phyloP scores from a whole-genome alignment of 2,888 invertebrate genomes.

The Amphipyra tragopoginis region DNA sequence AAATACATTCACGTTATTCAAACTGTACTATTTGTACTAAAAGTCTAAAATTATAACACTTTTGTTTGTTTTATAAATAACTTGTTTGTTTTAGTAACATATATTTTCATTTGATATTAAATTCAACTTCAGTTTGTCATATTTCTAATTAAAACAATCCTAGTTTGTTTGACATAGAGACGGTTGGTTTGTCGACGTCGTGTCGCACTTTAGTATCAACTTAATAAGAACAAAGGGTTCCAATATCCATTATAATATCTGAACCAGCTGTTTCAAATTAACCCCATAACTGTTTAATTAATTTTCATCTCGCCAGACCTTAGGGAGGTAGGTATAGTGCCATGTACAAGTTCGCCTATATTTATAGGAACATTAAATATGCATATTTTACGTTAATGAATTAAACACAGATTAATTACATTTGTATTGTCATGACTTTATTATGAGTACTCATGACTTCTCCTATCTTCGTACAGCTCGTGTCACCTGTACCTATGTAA shows the following conservation, averaged over 20 bases:
- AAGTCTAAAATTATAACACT: too few relatives aligned
- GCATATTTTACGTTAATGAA: constrained; percentile 29
- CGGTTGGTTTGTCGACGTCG: constrained; percentile 35
- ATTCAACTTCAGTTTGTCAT: constrained; percentile 4
- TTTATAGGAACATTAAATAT: constrained; percentile 17
- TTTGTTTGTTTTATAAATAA: not conserved
- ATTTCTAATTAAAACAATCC: constrained; percentile 38
- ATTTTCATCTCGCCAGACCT: constrained; percentile 67
- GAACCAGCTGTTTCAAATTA: constrained; percentile 74
- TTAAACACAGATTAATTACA: constrained; percentile 4
- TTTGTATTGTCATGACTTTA: not conserved
- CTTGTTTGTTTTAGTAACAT: not conserved
- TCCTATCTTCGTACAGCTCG: constrained; percentile 7
- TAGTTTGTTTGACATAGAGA: constrained; percentile 34
- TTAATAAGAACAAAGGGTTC: constrained; percentile 67
- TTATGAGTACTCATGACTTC: constrained; percentile 4
- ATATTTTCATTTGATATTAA: not conserved
- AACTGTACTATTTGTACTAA: too few relatives aligned
- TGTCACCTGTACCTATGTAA: constrained; percentile 2
- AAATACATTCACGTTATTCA: too few relatives aligned
- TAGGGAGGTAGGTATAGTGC: constrained; percentile 39
- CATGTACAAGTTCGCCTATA: constrained; percentile 32
- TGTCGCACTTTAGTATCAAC: constrained; percentile 60
- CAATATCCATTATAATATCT: constrained; percentile 72
- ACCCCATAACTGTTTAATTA: constrained; percentile 76